Percentiles rank a stretch among this genome's conserved stretches.
phyloP scores from a whole-genome alignment of 2,113 vertebrate genomes.

The Pelmatolapia mariae region DNA sequence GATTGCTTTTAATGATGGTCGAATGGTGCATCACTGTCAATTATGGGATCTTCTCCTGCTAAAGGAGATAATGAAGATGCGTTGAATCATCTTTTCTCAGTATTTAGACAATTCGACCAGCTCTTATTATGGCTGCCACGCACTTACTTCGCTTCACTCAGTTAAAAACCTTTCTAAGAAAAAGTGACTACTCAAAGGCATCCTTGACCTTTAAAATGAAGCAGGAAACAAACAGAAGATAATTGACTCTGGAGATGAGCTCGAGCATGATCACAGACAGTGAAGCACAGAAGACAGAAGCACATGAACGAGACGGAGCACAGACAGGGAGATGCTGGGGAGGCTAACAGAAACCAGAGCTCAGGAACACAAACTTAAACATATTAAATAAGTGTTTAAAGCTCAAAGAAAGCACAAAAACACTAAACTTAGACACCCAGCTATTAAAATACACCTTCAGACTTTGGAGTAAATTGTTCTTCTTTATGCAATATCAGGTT shows the following conservation, averaged over 20 bases:
- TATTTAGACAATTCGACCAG: rapidly evolving
- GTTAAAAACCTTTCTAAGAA: not conserved
- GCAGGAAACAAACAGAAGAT: not conserved
- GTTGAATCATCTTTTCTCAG: not conserved
- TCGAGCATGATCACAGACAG: not conserved
- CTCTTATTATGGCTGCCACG: not conserved
- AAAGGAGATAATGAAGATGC: not conserved
- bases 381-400: not conserved
- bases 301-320: not conserved
- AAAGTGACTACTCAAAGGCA: not conserved
- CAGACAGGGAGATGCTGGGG: not conserved
- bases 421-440: not conserved
- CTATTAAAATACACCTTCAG: not conserved
- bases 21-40: not conserved
- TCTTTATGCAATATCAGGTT: not conserved
- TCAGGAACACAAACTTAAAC: not conserved
- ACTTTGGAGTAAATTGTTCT: rapidly evolving
- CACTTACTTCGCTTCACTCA: not conserved
- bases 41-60: not conserved
- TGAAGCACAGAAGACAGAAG: not conserved
- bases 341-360: not conserved
- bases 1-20: rapidly evolving
- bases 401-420: not conserved
- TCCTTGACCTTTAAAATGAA: not conserved
- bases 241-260: not conserved